phyloP scores from a whole-genome alignment of 2,113 vertebrate species.

The Lophius piscatorius region DNA sequence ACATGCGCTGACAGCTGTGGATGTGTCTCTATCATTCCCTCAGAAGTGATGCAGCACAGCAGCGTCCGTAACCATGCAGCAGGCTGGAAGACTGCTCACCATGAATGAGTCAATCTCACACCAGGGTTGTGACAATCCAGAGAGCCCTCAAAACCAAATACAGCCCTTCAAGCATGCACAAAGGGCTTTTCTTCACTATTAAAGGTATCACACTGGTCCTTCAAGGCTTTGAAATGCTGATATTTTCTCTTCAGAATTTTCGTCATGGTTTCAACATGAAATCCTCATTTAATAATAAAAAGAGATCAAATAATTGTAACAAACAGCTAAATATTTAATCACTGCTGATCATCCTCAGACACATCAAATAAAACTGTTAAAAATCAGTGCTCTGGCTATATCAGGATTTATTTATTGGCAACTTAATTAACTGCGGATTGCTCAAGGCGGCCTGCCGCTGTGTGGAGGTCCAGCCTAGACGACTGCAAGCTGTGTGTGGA shows the following conservation, averaged over 20 bases:
- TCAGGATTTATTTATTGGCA: constrained; percentile 60
- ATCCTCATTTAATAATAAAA: constrained; percentile 46
- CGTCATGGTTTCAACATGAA: constrained; percentile 64
- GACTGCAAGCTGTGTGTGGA: constrained; percentile 40
- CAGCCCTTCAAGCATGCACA: constrained; percentile 53
- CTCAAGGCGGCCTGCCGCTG: constrained; percentile 54
- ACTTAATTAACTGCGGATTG: constrained; percentile 71
- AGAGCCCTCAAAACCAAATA: constrained; percentile 55
- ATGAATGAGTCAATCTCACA: constrained; percentile 70
- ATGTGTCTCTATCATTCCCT: constrained; percentile 57
- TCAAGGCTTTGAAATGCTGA: constrained; percentile 74
- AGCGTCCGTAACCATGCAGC: constrained; percentile 36
- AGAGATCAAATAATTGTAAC: constrained; percentile 60
- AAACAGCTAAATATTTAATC: constrained; percentile 63
- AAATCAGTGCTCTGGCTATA: constrained; percentile 14
- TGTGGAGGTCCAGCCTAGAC: constrained; percentile 56
- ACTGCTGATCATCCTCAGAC: constrained; percentile 47
- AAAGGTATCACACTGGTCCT: constrained; percentile 66
- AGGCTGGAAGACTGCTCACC: constrained; percentile 43
- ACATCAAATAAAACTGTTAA: constrained; percentile 31
- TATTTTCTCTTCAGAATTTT: constrained; percentile 70
- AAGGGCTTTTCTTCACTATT: constrained; percentile 66
- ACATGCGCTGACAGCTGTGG: constrained; percentile 68
- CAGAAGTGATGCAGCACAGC: constrained; percentile 52
- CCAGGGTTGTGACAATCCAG: constrained; percentile 67